A percentile compares a stretch with the other conserved stretches of the same genome.
Evolutionary conservation across 1,140 invertebrate species (phyloP).

Genomic region (Musca domestica): DNA sequence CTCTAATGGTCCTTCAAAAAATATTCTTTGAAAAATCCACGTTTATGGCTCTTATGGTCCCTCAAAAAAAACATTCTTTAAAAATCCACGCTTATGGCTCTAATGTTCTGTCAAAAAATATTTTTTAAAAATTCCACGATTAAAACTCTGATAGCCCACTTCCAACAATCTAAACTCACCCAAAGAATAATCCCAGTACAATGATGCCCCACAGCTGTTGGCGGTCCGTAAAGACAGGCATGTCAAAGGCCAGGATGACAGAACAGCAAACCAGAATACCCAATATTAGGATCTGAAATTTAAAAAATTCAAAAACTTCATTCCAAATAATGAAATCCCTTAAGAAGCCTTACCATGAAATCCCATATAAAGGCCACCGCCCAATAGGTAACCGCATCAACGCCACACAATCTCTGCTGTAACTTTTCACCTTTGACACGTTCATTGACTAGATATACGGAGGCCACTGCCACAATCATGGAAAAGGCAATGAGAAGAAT

Average conservation of each 20-base stretch:
- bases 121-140: neutral
- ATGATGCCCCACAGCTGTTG: slow-evolving; percentile 64
- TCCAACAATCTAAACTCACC: slow-evolving; percentile 41
- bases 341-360: slow-evolving; percentile 55
- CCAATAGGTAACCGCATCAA: slow-evolving; percentile 62
- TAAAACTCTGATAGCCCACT: neutral
- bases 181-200: slow-evolving; percentile 60
- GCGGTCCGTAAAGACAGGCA: slow-evolving; percentile 63
- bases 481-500: slow-evolving; percentile 63
- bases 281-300: slow-evolving; percentile 54
- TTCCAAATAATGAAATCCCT: neutral
- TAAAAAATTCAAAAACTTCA: neutral
- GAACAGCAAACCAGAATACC: slow-evolving; percentile 59
- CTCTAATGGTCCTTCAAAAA: slow-evolving; percentile 38
- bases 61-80: no score
- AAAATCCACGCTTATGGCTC: neutral
- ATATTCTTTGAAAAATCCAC: neutral
- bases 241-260: slow-evolving; percentile 62
- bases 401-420: slow-evolving; percentile 63
- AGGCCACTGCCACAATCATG: slow-evolving; percentile 60
- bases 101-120: slow-evolving; percentile 39
- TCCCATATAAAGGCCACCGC: slow-evolving; percentile 62
- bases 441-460: slow-evolving; percentile 61
- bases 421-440: slow-evolving; percentile 61
- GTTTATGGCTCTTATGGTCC: neutral